These are phyloP conservation scores for Spisula solida DNA, from an alignment of 2,888 invertebrate genomes.

Conservation along the genomic window DNA sequence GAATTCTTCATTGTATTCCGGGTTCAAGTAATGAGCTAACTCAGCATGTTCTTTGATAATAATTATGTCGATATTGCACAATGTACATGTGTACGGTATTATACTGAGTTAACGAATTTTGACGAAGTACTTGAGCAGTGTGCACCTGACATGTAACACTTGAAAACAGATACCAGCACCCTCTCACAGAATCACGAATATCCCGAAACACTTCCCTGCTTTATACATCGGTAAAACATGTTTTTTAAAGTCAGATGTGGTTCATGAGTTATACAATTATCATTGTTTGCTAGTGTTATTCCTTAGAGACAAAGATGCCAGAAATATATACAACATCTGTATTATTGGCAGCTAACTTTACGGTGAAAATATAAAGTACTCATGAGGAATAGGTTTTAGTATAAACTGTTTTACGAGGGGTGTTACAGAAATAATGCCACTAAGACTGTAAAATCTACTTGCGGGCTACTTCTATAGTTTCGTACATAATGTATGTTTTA, in stretches of 20 bases:
- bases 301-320: not conserved
- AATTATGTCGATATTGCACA: not conserved
- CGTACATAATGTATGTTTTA: too few relatives aligned
- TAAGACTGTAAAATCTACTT: too few relatives aligned
- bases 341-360: too few relatives aligned
- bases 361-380: too few relatives aligned
- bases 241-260: not conserved
- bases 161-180: not conserved
- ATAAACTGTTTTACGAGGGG: too few relatives aligned
- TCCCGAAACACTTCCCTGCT: not conserved
- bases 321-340: not conserved
- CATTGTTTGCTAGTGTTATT: not conserved
- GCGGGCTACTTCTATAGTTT: too few relatives aligned
- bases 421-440: too few relatives aligned
- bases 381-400: too few relatives aligned
- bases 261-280: not conserved
- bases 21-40: not conserved
- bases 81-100: not conserved
- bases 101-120: not conserved
- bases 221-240: not conserved
- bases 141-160: not conserved
- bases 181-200: not conserved
- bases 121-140: not conserved
- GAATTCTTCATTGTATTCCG: too few relatives aligned
- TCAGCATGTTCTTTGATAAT: not conserved